Evolutionary conservation across 2,113 vertebrate species (phyloP).

Genomic region (Gracilinanus agilis): DNA sequence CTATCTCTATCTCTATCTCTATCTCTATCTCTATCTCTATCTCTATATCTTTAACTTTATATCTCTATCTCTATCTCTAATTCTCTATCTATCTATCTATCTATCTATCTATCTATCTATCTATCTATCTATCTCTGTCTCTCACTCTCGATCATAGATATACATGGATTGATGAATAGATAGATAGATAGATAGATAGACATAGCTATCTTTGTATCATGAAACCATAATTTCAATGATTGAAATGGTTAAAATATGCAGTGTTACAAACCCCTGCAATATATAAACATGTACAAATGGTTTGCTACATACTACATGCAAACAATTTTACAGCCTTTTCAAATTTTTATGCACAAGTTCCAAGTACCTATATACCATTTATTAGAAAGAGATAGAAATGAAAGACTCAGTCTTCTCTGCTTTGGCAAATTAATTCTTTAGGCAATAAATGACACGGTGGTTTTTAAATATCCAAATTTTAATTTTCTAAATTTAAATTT

Average conservation of each 20-base stretch:
- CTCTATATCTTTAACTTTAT: no score
- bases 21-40: no score
- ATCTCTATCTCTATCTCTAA: no score
- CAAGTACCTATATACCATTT: background rate
- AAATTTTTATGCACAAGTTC: background rate
- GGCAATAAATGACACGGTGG: background rate
- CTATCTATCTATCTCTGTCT: no score
- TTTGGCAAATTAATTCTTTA: background rate
- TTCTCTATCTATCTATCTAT: no score
- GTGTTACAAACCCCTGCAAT: background rate
- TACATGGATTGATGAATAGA: no score
- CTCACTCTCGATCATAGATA: no score
- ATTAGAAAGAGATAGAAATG: background rate
- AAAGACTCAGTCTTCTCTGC: slow-evolving; percentile 2
- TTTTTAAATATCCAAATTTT: slow-evolving; percentile 2
- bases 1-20: no score
- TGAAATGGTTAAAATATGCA: background rate
- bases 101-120: no score
- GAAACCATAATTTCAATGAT: slow-evolving; percentile 52
- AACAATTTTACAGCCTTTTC: slow-evolving; percentile 7
- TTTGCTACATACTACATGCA: slow-evolving; percentile 4
- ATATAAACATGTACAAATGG: background rate
- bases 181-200: no score
- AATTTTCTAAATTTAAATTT: no score
- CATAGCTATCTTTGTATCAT: slow-evolving; percentile 20